A percentile compares a stretch with the other conserved stretches of the same genome.
Conservation (phyloP, 1,140 invertebrate species). For the Trichonephila clavipes region DNA sequence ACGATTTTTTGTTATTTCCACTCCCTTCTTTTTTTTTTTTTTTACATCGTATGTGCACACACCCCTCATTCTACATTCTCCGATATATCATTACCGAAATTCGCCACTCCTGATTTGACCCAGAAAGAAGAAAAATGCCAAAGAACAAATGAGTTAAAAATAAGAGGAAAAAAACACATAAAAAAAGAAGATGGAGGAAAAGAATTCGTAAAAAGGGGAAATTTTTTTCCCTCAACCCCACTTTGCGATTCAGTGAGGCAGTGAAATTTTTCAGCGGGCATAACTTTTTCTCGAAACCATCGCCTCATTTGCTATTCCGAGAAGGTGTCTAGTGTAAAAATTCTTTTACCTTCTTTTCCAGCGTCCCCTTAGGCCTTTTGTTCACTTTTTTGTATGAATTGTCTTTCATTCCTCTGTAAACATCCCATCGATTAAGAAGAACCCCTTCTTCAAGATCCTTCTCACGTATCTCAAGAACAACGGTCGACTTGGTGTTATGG, state of each 20-base stretch:
- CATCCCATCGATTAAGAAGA: constrained; percentile 56
- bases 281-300: constrained; percentile 34
- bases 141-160: constrained; percentile 20
- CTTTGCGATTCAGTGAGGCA: constrained; percentile 51
- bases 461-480: constrained; percentile 53
- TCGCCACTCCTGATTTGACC: not conserved
- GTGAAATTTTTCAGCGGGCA: constrained; percentile 34
- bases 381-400: constrained; percentile 62
- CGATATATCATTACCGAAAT: constrained; percentile 1
- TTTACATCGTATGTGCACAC: not conserved
- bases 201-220: constrained; percentile 40
- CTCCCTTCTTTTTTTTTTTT: not conserved
- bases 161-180: not conserved
- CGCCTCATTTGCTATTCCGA: constrained; percentile 61
- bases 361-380: constrained; percentile 31
- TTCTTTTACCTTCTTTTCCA: constrained; percentile 12
- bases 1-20: not conserved
- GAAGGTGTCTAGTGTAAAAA: constrained; percentile 55
- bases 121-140: not conserved
- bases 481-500: constrained; percentile 25
- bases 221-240: constrained; percentile 8
- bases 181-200: not conserved
- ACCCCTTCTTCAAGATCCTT: not conserved
- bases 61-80: not conserved
- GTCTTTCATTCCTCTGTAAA: constrained; percentile 62